phyloP scores from a whole-genome alignment of 1,140 invertebrate genomes.

The Nasonia giraulti region DNA sequence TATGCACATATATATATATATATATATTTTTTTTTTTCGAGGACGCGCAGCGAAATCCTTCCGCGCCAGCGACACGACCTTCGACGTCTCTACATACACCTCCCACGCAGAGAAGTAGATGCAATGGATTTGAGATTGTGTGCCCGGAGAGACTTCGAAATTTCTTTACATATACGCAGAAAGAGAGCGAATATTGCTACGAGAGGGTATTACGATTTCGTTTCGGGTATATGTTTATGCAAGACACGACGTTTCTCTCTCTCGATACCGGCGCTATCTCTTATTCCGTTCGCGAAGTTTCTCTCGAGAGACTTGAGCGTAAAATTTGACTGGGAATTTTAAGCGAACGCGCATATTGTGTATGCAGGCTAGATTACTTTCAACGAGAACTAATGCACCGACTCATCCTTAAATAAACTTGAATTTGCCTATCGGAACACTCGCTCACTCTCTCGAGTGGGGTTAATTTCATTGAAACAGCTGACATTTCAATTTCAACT shows the following conservation, averaged over 20 bases:
- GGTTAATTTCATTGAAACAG: neutral
- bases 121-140: neutral
- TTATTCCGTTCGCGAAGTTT: neutral
- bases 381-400: too few species aligned
- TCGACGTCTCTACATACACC: neutral
- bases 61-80: neutral
- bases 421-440: too few species aligned
- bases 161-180: neutral
- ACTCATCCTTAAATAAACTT: too few species aligned
- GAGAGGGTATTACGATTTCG: neutral
- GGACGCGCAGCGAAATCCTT: neutral
- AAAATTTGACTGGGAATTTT: too few species aligned
- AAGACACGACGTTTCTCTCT: too few species aligned
- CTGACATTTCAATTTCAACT: neutral
- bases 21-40: neutral
- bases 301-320: too few species aligned
- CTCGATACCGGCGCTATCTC: too few species aligned
- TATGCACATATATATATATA: too few species aligned
- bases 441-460: neutral
- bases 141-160: neutral
- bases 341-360: too few species aligned
- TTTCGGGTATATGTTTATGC: too few species aligned
- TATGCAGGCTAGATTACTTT: too few species aligned
- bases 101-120: neutral
- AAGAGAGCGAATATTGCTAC: neutral